Evolutionary conservation across 2,797 vertebrate genomes (phyloP), one percentile per base, ranked within the genome.

Genomic region (Spondyliosoma cantharus): DNA sequence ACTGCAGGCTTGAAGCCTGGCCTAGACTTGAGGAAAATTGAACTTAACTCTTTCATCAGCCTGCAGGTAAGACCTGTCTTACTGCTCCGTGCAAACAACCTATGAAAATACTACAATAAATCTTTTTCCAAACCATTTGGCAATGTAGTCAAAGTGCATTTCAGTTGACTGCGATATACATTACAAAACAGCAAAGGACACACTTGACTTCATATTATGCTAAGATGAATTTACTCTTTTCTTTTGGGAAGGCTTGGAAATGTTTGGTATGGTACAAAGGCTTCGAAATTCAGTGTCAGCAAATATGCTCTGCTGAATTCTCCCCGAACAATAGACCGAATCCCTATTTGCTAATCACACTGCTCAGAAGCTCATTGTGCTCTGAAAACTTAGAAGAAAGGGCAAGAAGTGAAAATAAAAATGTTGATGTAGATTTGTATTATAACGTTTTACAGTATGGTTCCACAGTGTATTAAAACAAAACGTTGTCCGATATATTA

Each of bases 1-100:
- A 77, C 80, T 73, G 69, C 54, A 63, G 62, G 50, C 60, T 85
- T 50, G 61, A 80, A 70, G 66, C 74, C 4, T 62, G 71, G 45
- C 73, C 46, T 63, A 63, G 52, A 81, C 63, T 71, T 59, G 24
- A 62, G 17, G 22, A 52, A 16, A 32, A 50, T 20, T 48, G 14
- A 79, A 60, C 46, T 49, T 27, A 71, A 72, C 53, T 82, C 48
- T 58, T 68, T 75, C 6, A 45, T 29, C n/a, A 80, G 61, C 81
- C 81, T 65, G 46, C 57, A 68, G 73, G 77, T 77, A 50, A 48
- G 25, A 53, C 61, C 5, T 63, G 45, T 71, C 20, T 57, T 29
- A 81, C 25, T 76, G 52, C 20, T 62, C 42, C 17, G n/a, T 71
- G 2, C 9, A 78, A 56, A 49, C 25, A 64, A 22, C 24, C 14